Conservation (phyloP, 2,888 invertebrate species). For the Gryllus longicercus region DNA sequence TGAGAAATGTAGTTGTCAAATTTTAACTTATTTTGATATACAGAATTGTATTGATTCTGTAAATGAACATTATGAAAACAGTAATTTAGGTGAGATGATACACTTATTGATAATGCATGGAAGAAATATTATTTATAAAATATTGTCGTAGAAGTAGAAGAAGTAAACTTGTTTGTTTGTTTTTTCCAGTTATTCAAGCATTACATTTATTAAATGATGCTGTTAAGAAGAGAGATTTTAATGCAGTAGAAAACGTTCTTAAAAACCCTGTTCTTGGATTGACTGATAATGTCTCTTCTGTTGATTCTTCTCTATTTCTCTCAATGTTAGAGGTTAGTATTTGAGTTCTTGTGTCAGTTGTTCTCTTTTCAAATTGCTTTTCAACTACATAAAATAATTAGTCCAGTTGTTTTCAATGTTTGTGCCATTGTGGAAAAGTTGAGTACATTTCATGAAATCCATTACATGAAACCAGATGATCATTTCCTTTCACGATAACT, state of each 20-base stretch:
- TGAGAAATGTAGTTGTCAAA: constrained; percentile 52
- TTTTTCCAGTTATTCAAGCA: constrained; percentile 54
- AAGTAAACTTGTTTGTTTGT: constrained; percentile 28
- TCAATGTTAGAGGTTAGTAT: constrained; percentile 18
- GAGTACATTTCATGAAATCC: too few relatives aligned
- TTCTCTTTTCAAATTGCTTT: not conserved
- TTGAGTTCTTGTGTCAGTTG: not conserved
- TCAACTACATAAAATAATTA: not conserved
- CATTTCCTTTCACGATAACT: too few relatives aligned
- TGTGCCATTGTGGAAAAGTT: too few relatives aligned
- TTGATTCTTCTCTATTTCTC: constrained; percentile 52
- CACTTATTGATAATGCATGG: not conserved
- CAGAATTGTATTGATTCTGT: constrained; percentile 63
- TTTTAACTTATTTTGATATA: constrained; percentile 65
- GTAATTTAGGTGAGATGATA: constrained; percentile 45
- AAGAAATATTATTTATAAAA: constrained; percentile 38
- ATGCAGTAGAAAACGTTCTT: constrained; percentile 51
- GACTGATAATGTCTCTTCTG: constrained; percentile 48
- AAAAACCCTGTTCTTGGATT: constrained; percentile 52
- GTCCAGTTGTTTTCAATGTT: too few relatives aligned
- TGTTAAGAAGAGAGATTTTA: constrained; percentile 54
- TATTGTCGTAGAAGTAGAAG: not conserved
- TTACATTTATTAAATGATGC: constrained; percentile 59
- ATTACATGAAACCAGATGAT: too few relatives aligned
- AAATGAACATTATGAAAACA: constrained; percentile 60